Evolutionary conservation across 2,797 vertebrate genomes (phyloP).

Genomic region (Nyctibius grandis): DNA sequence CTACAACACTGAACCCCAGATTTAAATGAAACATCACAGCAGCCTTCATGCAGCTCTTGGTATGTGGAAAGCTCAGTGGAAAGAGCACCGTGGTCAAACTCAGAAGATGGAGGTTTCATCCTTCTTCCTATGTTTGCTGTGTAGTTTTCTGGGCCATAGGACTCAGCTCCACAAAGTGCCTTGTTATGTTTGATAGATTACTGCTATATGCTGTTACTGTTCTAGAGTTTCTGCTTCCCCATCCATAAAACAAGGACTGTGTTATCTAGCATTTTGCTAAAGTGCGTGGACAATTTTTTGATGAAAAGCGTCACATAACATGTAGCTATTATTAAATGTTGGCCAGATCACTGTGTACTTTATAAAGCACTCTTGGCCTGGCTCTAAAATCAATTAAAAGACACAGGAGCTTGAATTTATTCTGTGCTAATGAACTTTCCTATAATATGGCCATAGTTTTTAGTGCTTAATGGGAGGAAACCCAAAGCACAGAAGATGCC

Average conservation of each 20-base stretch:
- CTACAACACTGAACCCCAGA: not conserved
- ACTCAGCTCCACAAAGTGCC: not conserved
- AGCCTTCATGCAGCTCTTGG: not conserved
- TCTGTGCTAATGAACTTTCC: not conserved
- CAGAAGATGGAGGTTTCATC: not conserved
- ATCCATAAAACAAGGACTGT: not conserved
- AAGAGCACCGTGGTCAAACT: not conserved
- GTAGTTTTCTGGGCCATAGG: not conserved
- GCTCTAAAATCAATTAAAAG: not conserved
- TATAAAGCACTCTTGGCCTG: not conserved
- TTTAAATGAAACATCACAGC: not conserved
- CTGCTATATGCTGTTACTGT: not conserved
- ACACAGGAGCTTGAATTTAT: not conserved
- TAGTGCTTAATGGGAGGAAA: not conserved
- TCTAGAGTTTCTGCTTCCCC: not conserved
- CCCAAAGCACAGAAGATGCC: not conserved
- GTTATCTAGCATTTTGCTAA: not conserved
- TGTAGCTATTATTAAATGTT: not conserved
- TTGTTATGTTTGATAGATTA: not conserved
- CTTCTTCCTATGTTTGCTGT: not conserved
- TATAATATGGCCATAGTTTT: not conserved
- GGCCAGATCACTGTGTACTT: not conserved
- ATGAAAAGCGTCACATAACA: not conserved
- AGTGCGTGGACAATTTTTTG: not conserved
- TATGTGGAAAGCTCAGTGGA: not conserved